A percentile compares a stretch with the other conserved stretches of the same genome.
Evolutionary conservation across 2,797 vertebrate genomes (phyloP).

Genomic region (Varecia variegata): DNA sequence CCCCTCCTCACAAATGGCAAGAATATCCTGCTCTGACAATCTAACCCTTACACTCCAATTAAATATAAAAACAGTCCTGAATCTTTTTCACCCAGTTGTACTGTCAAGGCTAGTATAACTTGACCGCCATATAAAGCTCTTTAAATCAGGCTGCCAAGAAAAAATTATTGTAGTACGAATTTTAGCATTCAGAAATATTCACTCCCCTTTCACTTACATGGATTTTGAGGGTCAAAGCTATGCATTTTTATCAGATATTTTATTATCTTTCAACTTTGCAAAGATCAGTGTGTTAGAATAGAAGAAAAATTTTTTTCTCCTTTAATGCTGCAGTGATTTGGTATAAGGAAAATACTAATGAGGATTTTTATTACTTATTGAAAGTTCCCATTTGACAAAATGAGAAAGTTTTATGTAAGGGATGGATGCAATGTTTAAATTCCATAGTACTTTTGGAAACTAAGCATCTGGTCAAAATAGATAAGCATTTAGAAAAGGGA

Average conservation of each 20-base stretch:
- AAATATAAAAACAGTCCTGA: constrained; percentile 55
- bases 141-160: constrained; percentile 73
- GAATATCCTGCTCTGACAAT: constrained; percentile 41
- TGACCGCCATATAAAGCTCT: constrained; percentile 61
- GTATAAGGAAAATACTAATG: constrained; percentile 57
- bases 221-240: constrained; percentile 78
- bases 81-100: background rate
- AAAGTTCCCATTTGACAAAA: constrained; percentile 33
- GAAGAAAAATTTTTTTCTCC: constrained; percentile 37
- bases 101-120: constrained; percentile 43
- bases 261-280: constrained; percentile 68
- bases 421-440: constrained; percentile 23
- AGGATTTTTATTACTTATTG: constrained; percentile 51
- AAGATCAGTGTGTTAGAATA: constrained; percentile 68
- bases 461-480: constrained; percentile 43
- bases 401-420: constrained; percentile 19
- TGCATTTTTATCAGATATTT: constrained; percentile 78
- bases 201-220: constrained; percentile 60
- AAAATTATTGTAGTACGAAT: constrained; percentile 64
- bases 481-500: constrained; percentile 40
- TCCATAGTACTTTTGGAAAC: constrained; percentile 42
- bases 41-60: constrained; percentile 52
- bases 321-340: constrained; percentile 55
- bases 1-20: constrained; percentile 41
- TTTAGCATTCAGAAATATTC: constrained; percentile 76